These are phyloP conservation scores for Amphimedon queenslandica DNA, from an alignment of 37 sponge, comb jelly and placozoan species.

Conservation along the genomic window DNA sequence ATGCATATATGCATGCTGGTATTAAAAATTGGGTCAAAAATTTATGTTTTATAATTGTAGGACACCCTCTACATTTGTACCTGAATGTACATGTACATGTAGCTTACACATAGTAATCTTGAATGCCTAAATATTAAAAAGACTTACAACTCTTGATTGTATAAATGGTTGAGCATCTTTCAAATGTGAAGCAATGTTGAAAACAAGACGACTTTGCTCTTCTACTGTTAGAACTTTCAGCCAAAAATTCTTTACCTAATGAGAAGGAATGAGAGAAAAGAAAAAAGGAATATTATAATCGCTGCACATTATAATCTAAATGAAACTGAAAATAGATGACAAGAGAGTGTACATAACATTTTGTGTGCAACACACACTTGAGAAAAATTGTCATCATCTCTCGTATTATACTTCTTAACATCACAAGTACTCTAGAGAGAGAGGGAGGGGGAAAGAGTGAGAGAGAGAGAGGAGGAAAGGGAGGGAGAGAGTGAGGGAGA, in stretches of 20 bases:
- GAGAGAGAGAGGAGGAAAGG: no score
- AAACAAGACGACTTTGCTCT: conserved; percentile 48
- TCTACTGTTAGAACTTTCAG: conserved; percentile 53
- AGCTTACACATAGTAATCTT: no score
- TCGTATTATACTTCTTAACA: conserved; percentile 72
- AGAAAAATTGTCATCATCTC: conserved; percentile 81
- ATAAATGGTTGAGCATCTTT: conserved; percentile 73
- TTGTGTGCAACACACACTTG: conserved; percentile 50
- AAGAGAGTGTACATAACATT: no score
- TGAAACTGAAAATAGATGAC: no score
- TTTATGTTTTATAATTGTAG: no score
- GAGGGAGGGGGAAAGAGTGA: no score
- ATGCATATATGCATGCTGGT: no score
- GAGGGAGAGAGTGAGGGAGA: no score
- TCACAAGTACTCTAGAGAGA: conserved; percentile 57
- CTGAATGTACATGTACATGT: no score
- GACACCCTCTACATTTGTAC: no score
- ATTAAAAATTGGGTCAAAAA: no score
- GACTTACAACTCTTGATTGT: conserved; percentile 82
- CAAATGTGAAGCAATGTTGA: conserved; percentile 71
- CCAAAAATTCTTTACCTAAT: conserved; percentile 53
- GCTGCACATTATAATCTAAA: not conserved
- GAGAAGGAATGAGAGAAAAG: not conserved
- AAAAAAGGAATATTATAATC: not conserved
- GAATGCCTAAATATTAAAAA: no score